phyloP scores from a whole-genome alignment of 2,888 invertebrate species.

The Anthophora plumipes region DNA sequence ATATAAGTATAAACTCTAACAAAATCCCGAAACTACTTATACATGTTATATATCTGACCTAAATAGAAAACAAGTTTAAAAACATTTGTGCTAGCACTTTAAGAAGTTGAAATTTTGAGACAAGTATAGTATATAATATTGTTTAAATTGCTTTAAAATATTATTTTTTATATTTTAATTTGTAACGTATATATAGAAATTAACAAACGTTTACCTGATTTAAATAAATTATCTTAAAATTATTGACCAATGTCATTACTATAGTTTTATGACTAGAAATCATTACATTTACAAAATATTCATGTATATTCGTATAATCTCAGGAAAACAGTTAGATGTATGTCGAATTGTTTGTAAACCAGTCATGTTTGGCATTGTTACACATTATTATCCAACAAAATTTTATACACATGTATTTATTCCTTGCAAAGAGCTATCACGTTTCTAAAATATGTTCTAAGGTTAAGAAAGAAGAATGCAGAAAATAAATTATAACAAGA shows the following conservation, averaged over 20 bases:
- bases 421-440: slow-evolving; percentile 23
- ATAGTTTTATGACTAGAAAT: slow-evolving; percentile 30
- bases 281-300: slow-evolving; percentile 39
- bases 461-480: slow-evolving; percentile 14
- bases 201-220: slow-evolving; percentile 44
- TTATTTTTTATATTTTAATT: background rate
- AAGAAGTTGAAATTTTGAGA: background rate
- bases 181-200: slow-evolving; percentile 13
- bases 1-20: background rate
- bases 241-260: slow-evolving; percentile 37
- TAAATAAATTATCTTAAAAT: slow-evolving; percentile 33
- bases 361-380: slow-evolving; percentile 22
- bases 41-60: background rate
- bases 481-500: slow-evolving; percentile 31
- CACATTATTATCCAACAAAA: slow-evolving; percentile 25
- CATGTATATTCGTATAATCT: slow-evolving; percentile 8
- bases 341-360: slow-evolving; percentile 8
- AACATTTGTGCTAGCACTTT: background rate
- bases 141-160: background rate
- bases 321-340: slow-evolving; percentile 4
- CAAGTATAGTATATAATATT: background rate
- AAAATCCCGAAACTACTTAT: background rate
- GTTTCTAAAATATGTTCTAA: slow-evolving; percentile 27
- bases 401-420: slow-evolving; percentile 10
- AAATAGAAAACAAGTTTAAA: slow-evolving; percentile 13